Conservation (phyloP, 2,113 vertebrate species). For the Poicephalus meyeri region DNA sequence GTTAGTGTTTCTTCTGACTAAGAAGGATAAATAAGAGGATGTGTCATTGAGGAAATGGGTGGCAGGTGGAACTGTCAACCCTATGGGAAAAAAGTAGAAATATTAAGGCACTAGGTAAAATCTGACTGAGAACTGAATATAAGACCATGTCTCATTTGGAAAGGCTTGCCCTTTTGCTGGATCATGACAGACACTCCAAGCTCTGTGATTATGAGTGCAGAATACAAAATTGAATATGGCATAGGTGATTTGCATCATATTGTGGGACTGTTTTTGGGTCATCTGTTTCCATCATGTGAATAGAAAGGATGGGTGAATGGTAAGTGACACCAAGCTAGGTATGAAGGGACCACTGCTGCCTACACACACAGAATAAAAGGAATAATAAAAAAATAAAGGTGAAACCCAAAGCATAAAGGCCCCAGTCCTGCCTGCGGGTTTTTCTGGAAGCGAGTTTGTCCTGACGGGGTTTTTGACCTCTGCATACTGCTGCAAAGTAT, state of each 20-base stretch:
- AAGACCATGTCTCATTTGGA: not conserved
- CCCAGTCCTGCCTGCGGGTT: not conserved
- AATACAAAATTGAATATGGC: not conserved
- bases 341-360: not conserved
- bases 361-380: not conserved
- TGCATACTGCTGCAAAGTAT: not conserved
- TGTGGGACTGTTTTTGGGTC: not conserved
- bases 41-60: not conserved
- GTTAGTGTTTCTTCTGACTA: not conserved
- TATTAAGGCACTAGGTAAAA: not conserved
- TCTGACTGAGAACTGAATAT: not conserved
- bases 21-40: not conserved
- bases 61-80: not conserved
- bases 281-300: not conserved
- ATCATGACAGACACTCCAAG: rapidly evolving
- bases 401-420: not conserved
- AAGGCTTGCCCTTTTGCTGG: not conserved
- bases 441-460: not conserved
- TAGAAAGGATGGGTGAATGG: not conserved
- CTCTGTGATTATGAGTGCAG: not conserved
- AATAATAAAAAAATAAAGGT: not conserved
- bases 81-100: not conserved
- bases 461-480: not conserved
- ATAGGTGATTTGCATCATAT: not conserved
- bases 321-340: not conserved